Conservation (phyloP, 1,140 invertebrate genomes). For the Drosophila sproati region DNA sequence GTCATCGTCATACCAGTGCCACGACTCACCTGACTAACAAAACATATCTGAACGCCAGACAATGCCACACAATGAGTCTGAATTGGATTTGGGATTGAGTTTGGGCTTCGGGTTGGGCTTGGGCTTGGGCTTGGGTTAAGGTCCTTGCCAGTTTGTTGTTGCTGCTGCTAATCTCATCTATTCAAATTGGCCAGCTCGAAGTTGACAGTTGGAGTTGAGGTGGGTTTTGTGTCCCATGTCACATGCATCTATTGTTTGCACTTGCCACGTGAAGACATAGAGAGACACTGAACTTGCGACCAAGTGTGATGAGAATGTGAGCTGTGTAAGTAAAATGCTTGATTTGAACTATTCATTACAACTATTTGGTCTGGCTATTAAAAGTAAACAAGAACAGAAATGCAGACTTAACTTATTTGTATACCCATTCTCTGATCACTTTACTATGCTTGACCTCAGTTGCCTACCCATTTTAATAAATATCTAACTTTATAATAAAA, state of each 20-base stretch:
- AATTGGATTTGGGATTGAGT: neutral
- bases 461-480: no score
- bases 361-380: neutral
- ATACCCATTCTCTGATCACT: no score
- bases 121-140: neutral
- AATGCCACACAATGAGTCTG: slow-evolving; percentile 24
- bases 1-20: slow-evolving; percentile 3
- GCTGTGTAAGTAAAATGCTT: no score
- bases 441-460: no score
- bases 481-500: no score
- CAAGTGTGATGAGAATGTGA: neutral
- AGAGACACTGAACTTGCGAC: neutral
- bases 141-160: neutral
- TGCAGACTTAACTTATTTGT: neutral
- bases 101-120: neutral
- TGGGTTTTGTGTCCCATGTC: slow-evolving; percentile 2
- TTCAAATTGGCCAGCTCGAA: slow-evolving; percentile 59
- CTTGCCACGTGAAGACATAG: slow-evolving; percentile 21
- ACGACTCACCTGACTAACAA: slow-evolving; percentile 25
- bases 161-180: slow-evolving; percentile 63
- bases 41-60: slow-evolving; percentile 34
- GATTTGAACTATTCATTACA: neutral
- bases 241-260: slow-evolving; percentile 26
- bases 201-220: slow-evolving; percentile 1
- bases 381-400: neutral